Base-by-base conservation (phyloP, 2,888 invertebrate genomes). In the Ctenicera cuprea region DNA sequence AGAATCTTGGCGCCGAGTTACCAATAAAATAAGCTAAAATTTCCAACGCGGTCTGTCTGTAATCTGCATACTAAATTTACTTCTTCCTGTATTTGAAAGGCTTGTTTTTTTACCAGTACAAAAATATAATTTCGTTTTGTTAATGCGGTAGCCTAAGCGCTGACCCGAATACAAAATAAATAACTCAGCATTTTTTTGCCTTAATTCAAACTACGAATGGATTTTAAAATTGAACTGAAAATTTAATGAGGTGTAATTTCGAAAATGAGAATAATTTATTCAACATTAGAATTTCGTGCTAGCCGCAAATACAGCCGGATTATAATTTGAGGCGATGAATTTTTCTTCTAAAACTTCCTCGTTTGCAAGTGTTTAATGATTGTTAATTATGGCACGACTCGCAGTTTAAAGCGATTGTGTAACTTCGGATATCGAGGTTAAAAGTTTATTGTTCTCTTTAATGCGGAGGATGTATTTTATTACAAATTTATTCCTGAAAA, bases 21-120 rank as follows among this genome's bases (percentile, higher is more conserved):
- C 30, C 69, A 14, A 50, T 69, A 69, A 69, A 69, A 69, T 69
- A 69, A 63, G 48, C 43, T 20, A 63, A 63, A 63, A 43, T 62
- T 62, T 59, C 48, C 38, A 50, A 22, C 52, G 52, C 50, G 20
- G 22, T 41, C 41, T n/a, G n/a, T 18, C 50, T 7, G 37, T n/a
- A 65, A 65, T 65, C 48, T 66, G 43, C 65, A 66, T 66, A 54
- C 54, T 41, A 66, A 66, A 66, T 66, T 66, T 18, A 50, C 22
- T 69, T 41, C 48, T 50, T 69, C 50, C 62, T 52, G 50, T 62
- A 69, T 69, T 52, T 62, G 33, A 14, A 41, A 41, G 54, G 14
- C 18, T 38, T 57, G 30, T 57, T 67, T 67, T 65, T 63, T 65
- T 43, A 0, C 22, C 54, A 67, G 11, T 8, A 33, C 48, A 48